A percentile compares a stretch with the other conserved stretches of the same genome.
Evolutionary conservation across 1,140 invertebrate species (phyloP).

Genomic region (Lethrus apterus): DNA sequence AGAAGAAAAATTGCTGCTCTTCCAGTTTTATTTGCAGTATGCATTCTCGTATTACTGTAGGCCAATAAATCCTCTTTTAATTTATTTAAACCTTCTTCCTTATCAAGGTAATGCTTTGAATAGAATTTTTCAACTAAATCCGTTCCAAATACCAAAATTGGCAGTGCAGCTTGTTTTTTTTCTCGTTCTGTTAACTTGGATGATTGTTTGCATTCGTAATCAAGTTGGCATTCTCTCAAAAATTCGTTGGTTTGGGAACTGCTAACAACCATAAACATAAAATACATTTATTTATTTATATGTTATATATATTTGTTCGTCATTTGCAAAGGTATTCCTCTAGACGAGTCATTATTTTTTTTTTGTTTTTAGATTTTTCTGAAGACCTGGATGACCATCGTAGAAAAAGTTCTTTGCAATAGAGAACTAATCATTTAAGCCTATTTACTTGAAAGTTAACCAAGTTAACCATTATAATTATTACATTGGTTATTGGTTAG

Average conservation of each 20-base stretch:
- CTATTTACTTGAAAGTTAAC: neutral
- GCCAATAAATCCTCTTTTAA: constrained; percentile 65
- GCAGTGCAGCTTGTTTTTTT: constrained; percentile 80
- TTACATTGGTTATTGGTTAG: neutral
- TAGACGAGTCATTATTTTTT: too few relatives aligned
- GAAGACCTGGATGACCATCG: too few relatives aligned
- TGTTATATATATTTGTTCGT: too few relatives aligned
- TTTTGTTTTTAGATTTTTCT: too few relatives aligned
- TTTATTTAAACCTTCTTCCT: constrained; percentile 78
- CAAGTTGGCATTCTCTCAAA: constrained; percentile 60
- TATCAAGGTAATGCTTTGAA: constrained; percentile 86
- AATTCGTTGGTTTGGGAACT: constrained; percentile 75
- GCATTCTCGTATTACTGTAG: constrained; percentile 46
- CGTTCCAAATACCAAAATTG: constrained; percentile 85
- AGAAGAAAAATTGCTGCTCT: constrained; percentile 68
- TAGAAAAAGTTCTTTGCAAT: too few relatives aligned
- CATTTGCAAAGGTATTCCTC: neutral
- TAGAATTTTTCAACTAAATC: constrained; percentile 88
- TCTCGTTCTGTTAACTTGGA: constrained; percentile 79
- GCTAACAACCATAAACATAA: constrained; percentile 22
- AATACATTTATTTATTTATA: neutral
- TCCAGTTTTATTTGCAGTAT: constrained; percentile 65
- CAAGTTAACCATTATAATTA: neutral
- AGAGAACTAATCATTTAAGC: too few relatives aligned
- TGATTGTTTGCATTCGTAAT: constrained; percentile 44